Evolutionary conservation across 35 echinoderm and acorn worm species (phyloP), one percentile per base, ranked within the genome.

Genomic region (Diadema setosum): DNA sequence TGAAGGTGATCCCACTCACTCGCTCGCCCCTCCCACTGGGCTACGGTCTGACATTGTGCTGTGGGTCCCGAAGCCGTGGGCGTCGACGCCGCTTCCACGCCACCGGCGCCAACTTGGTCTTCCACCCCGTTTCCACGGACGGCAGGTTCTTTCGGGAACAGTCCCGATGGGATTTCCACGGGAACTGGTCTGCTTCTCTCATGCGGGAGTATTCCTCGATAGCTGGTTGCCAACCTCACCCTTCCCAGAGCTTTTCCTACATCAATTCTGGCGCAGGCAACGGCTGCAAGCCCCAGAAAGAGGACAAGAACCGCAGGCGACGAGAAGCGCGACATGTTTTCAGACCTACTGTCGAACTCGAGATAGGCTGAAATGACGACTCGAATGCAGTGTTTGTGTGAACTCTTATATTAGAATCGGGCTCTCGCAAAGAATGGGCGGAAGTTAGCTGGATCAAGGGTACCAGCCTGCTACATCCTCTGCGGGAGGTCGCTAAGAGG

Each of bases 1-100:
- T 14, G 24, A 5, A 91, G 58, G 58, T 97, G 95, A 43, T 97
- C 80, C 91, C 91, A 97, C 37, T 97, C 95, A 46, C 95, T 97
- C 45, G 87, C 70, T 40, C 95, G 83, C 5, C 95, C 95, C 81
- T 97, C 95, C 95, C 95, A 97, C 46, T 93, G 87, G 17, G 29
- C 20, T 1, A 78, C 29, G 1, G 95, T 91, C 0, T 80, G 43
- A 24, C 95, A 97, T n/a, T n/a, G n/a, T 27, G 91, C 91, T 0
- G 74, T 83, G 30, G 81, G 44, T 21, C 81, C 44, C 75, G 44
- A 33, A 41, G 44, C 75, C 12, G 39, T 6, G 37, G 75, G 75
- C 17, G 70, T 33, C 39, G 37, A 15, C 26, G 12, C 6, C 44
- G 26, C 27, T 42, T 33, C 12, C 44, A 11, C 34, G 9, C 12